Percentiles rank a stretch among this genome's conserved stretches.
Conservation (phyloP, 2,797 vertebrate species). For the Danionella dracula region DNA sequence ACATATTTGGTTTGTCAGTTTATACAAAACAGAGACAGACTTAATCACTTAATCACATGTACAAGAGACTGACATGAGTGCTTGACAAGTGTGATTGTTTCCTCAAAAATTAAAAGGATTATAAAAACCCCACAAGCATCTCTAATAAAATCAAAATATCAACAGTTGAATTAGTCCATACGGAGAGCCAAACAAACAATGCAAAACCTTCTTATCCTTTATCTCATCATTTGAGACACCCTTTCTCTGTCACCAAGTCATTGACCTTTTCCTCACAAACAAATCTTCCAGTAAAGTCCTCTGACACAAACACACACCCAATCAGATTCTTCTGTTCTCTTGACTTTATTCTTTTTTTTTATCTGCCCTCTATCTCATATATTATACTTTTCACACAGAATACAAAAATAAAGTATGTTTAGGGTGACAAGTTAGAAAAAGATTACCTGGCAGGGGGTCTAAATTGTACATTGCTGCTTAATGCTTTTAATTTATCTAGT, state of each 20-base stretch:
- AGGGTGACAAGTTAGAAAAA: too few relatives aligned
- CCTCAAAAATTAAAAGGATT: slow-evolving; percentile 20
- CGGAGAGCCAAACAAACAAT: background rate
- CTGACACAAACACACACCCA: slow-evolving; percentile 32
- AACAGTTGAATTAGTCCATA: slow-evolving; percentile 1
- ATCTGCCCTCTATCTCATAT: too few relatives aligned
- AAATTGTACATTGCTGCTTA: too few relatives aligned
- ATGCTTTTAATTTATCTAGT: too few relatives aligned
- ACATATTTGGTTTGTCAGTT: slow-evolving; percentile 27
- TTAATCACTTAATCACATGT: slow-evolving; percentile 20
- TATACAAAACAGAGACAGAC: slow-evolving; percentile 25
- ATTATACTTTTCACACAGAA: too few relatives aligned
- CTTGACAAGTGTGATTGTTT: slow-evolving; percentile 26
- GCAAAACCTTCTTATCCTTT: background rate
- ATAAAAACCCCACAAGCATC: slow-evolving; percentile 2
- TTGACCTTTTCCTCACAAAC: slow-evolving; percentile 1
- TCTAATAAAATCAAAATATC: slow-evolving; percentile 3
- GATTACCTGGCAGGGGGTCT: too few relatives aligned
- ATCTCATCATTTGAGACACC: background rate
- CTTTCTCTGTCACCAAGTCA: background rate
- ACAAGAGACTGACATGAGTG: slow-evolving; percentile 5
- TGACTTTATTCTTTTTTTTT: too few relatives aligned
- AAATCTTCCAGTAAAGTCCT: slow-evolving; percentile 3
- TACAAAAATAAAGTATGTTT: too few relatives aligned
- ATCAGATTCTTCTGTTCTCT: slow-evolving; percentile 7